Evolutionary conservation across 2,797 vertebrate genomes (phyloP), one percentile per base, ranked within the genome.

Genomic region (Psittacula echo): DNA sequence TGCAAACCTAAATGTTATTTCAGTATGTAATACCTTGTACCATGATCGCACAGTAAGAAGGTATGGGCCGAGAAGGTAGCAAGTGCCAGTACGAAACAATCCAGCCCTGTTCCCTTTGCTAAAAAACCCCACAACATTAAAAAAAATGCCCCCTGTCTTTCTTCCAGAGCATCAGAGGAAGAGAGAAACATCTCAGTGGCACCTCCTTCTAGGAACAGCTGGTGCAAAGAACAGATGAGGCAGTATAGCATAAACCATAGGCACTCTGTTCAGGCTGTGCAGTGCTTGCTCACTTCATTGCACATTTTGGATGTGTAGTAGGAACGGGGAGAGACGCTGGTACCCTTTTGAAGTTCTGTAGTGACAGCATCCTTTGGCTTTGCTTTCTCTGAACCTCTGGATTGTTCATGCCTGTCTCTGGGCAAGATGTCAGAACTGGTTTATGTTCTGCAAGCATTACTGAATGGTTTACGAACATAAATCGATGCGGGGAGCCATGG

Each of bases 191-290:
- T 87, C 89, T 82, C 89, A 77, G 5, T 95, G 53, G 75, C 71
- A 94, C 84, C 93, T 94, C 81, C 81, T 95, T 95, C 84, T 75
- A 89, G 80, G 84, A 93, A 48, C 92, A 90, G 93, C 94, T 93
- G 93, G 84, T 94, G 77, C 89, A 79, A 82, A 61, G 86, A 90
- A 85, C 94, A 93, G 86, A 90, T 93, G 88, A 93, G 87, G 78
- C 92, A 94, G 41, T 94, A 48, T 87, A 75, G 48, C n/a, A 45
- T 45, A 30, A 90, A 95, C 89, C 94, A 56, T 94, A 47, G 78
- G 41, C 68, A 26, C 74, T 89, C 72, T 95, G 90, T 92, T 93
- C 44, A n/a, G 61, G 61, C 77, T 90, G 54, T 72, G 66, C 67
- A 79, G 90, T 30, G 26, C 48, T 82, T 51, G 74, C 74, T 56